These are phyloP conservation scores for Protophormia terraenovae DNA, from an alignment of 2,888 invertebrate species.

Conservation along the genomic window DNA sequence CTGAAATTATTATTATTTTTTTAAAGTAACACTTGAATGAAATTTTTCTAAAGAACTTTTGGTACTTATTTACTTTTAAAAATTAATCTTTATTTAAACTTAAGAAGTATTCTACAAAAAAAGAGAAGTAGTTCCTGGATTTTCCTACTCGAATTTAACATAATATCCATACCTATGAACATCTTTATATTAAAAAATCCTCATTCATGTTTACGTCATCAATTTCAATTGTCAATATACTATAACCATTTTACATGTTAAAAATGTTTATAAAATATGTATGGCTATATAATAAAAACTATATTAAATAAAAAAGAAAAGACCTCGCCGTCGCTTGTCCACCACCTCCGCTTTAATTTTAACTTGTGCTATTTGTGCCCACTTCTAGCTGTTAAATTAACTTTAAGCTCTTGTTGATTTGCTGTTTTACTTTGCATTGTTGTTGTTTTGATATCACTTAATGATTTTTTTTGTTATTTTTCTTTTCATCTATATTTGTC, in stretches of 20 bases:
- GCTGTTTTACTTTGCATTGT: background rate
- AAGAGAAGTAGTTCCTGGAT: no score
- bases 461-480: constrained; percentile 25
- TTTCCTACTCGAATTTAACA: no score
- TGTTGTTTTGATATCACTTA: background rate
- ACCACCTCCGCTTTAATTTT: constrained; percentile 57
- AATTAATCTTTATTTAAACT: no score
- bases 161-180: no score
- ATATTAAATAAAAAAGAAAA: background rate
- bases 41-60: no score
- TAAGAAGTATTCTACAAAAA: no score
- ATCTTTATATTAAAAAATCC: no score
- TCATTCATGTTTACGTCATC: background rate
- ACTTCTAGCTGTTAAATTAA: constrained; percentile 43
- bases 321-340: constrained; percentile 35
- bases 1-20: no score
- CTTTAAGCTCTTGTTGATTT: constrained; percentile 12
- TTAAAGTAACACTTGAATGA: no score
- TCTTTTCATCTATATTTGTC: constrained; percentile 6
- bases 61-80: no score
- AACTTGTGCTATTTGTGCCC: constrained; percentile 19
- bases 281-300: background rate
- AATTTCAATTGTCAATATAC: background rate
- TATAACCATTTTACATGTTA: background rate
- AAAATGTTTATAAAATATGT: background rate